Percentiles rank a stretch among this genome's conserved stretches.
Conservation (phyloP, 2,797 vertebrate genomes). For the Bovichtus diacanthus region DNA sequence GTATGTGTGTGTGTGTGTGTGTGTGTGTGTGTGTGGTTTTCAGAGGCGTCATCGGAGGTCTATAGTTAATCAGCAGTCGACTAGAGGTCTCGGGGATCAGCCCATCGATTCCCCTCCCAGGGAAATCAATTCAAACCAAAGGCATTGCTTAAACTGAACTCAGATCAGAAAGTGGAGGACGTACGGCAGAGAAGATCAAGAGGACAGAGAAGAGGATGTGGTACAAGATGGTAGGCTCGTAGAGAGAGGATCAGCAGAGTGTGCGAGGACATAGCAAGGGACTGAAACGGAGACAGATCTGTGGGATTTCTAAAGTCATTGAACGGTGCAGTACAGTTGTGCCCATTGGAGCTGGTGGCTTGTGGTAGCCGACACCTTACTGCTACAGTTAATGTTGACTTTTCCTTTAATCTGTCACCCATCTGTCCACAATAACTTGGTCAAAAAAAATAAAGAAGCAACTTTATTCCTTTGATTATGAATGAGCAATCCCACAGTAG, state of each 20-base stretch:
- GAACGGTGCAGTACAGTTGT: no score
- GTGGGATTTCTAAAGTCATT: not conserved
- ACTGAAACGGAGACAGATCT: not conserved
- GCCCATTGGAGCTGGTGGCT: not conserved
- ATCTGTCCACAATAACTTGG: not conserved
- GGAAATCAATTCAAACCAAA: constrained; percentile 83
- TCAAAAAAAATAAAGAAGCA: no score
- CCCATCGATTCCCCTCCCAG: constrained; percentile 73
- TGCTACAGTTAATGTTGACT: not conserved
- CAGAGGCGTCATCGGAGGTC: constrained; percentile 54
- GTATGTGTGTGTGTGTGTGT: constrained; percentile 6
- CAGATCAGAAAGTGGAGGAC: constrained; percentile 63
- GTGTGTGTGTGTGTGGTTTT: constrained; percentile 38
- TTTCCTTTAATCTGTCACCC: not conserved
- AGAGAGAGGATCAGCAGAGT: constrained; percentile 7
- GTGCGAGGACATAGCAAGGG: not conserved
- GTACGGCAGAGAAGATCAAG: constrained; percentile 14
- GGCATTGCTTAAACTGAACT: constrained; percentile 72
- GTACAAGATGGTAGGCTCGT: not conserved
- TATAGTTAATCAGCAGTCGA: constrained; percentile 80
- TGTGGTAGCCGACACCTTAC: not conserved
- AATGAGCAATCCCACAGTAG: no score
- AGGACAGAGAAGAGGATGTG: constrained; percentile 31
- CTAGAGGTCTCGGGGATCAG: constrained; percentile 70
- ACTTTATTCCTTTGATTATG: not conserved